These are phyloP conservation scores for Drosophila pseudotakahashii DNA, from an alignment of 2,888 invertebrate genomes.

Conservation along the genomic window DNA sequence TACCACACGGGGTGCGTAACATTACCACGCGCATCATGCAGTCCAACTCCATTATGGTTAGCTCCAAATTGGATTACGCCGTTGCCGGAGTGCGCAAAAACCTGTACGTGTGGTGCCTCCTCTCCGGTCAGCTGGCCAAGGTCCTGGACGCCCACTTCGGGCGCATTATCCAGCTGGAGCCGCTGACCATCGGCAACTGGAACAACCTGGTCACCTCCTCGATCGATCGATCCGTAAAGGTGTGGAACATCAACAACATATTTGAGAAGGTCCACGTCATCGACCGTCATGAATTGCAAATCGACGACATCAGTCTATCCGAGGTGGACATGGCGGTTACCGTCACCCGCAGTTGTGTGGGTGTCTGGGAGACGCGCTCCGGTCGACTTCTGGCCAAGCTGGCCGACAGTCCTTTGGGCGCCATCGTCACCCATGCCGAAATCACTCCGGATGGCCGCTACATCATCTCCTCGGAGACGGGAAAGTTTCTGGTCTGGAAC, in stretches of 20 bases:
- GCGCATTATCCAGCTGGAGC: slow-evolving; percentile 95
- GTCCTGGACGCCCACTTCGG: slow-evolving; percentile 98
- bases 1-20: slow-evolving; percentile 95
- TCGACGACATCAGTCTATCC: slow-evolving; percentile 94
- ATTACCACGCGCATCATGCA: slow-evolving; percentile 96
- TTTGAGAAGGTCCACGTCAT: slow-evolving; percentile 98
- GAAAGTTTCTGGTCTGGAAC: slow-evolving; percentile 95
- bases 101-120: slow-evolving; percentile 96
- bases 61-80: slow-evolving; percentile 94
- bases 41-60: slow-evolving; percentile 96
- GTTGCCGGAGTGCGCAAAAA: slow-evolving; percentile 98
- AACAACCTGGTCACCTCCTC: slow-evolving; percentile 98
- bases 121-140: slow-evolving; percentile 92
- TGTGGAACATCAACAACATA: slow-evolving; percentile 99
- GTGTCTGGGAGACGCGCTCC: slow-evolving; percentile 95
- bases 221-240: slow-evolving; percentile 98
- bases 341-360: slow-evolving; percentile 96
- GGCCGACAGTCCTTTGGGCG: slow-evolving; percentile 95
- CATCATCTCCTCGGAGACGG: slow-evolving; percentile 96
- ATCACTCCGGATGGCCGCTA: slow-evolving; percentile 93
- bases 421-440: slow-evolving; percentile 96
- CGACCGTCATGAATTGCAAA: slow-evolving; percentile 96
- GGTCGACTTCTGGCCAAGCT: slow-evolving; percentile 94
- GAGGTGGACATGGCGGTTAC: slow-evolving; percentile 94
- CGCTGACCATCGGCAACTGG: slow-evolving; percentile 94